Percentiles rank a stretch among this genome's conserved stretches.
Evolutionary conservation across 2,888 invertebrate species (phyloP).

Genomic region (Meloe dianella): DNA sequence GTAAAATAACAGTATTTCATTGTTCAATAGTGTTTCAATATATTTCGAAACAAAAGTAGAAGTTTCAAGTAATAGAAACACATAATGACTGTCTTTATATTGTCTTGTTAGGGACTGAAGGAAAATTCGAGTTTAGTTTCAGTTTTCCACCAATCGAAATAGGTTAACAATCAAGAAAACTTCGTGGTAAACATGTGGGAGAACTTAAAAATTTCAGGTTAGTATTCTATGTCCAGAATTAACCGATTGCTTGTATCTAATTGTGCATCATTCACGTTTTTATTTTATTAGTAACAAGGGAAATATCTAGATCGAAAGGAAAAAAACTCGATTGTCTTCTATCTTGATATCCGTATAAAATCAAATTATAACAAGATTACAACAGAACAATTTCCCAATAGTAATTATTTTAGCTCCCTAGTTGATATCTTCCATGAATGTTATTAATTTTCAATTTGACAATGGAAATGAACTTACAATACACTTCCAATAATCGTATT

Average conservation of each 20-base stretch:
- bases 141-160: neutral
- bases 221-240: neutral
- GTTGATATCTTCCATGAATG: constrained; percentile 48
- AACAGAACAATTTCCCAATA: constrained; percentile 45
- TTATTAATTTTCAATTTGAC: constrained; percentile 38
- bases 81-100: neutral
- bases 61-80: neutral
- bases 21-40: neutral
- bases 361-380: constrained; percentile 41
- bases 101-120: neutral
- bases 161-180: constrained; percentile 2
- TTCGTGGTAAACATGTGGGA: neutral
- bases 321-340: constrained; percentile 3
- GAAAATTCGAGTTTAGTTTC: neutral
- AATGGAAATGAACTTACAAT: neutral
- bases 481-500: neutral
- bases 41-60: neutral
- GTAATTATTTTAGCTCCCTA: constrained; percentile 54
- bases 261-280: neutral
- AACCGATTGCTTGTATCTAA: neutral
- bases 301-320: neutral
- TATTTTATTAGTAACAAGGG: neutral
- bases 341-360: constrained; percentile 28
- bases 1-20: neutral
- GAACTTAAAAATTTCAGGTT: neutral